Conservation (phyloP, 30 jellyfish, hydroid and myxozoan species). For the Haliclystus octoradiatus region DNA sequence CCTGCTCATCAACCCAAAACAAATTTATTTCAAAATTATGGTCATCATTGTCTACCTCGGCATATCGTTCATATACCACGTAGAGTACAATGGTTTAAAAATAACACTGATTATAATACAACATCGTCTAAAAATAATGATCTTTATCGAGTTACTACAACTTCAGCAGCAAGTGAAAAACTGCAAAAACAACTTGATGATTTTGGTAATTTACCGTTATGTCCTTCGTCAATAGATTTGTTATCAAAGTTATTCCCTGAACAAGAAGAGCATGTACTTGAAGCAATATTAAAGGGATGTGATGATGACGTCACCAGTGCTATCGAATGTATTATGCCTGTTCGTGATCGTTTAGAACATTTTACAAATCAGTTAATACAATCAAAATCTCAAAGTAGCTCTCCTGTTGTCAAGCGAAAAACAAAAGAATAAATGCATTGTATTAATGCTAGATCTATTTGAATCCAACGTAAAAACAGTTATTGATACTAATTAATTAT, state of each 20-base stretch:
- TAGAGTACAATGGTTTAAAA: neutral
- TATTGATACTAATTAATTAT: no score
- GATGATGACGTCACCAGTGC: slow-evolving; percentile 1
- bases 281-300: neutral
- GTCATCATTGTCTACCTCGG: neutral
- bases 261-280: neutral
- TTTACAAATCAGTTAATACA: neutral
- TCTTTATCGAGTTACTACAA: neutral
- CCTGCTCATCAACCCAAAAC: neutral
- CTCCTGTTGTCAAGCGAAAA: no score
- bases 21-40: neutral
- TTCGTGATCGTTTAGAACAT: neutral
- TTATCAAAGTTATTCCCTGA: neutral
- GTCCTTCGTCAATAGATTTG: neutral
- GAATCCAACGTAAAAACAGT: no score
- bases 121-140: neutral
- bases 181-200: neutral
- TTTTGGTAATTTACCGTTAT: neutral
- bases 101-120: neutral
- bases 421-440: no score
- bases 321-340: neutral
- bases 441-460: no score
- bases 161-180: neutral
- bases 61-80: neutral
- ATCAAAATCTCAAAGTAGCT: no score